Evolutionary conservation across 1,140 invertebrate genomes (phyloP), one percentile per base, ranked within the genome.

Genomic region (Ceratina australensis): DNA sequence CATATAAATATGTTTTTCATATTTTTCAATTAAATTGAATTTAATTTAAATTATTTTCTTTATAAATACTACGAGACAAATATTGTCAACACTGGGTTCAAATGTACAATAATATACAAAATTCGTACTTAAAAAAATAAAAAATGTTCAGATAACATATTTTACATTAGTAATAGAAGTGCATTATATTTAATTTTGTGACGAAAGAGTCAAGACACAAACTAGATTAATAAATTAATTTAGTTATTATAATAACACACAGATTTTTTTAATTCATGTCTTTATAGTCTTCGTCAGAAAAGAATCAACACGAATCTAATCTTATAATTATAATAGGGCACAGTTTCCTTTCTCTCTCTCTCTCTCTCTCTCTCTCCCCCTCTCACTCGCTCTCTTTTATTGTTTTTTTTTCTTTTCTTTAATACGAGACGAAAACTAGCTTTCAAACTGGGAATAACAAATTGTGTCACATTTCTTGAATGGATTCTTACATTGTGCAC

Each of bases 391-490:
- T 42, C 33, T 42, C 33, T 42, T 10, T 42, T 42, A 42, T 42
- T 42, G 33, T 60, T 28, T 26, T 72, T 64, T 28, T 77, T 13
- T 33, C 47, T 69, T 71, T 72, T 18, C 47, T 69, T 71, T 72
- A 15, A 69, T 72, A 73, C 24, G 18, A 80, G 63, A 15, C 60
- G 57, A 75, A 82, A 72, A 72, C 50, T 77, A 84, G 12, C 64
- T 72, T 82, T 75, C 57, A 83, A 81, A 81, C 74, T 85, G 61
- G 75, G 61, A 80, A 81, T 72, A 78, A 73, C 80, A 60, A 75
- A 74, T 80, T 80, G 68, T 50, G 24, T 81, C 24, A 75, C 54
- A 2, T 77, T 59, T 80, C 72, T 80, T 56, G 59, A 69, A 59
- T 78, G 72, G 57, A 75, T 79, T 83, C 64, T 80, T 66, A 83